Conservation (phyloP, 1,140 invertebrate genomes). For the Micrasema longulum region DNA sequence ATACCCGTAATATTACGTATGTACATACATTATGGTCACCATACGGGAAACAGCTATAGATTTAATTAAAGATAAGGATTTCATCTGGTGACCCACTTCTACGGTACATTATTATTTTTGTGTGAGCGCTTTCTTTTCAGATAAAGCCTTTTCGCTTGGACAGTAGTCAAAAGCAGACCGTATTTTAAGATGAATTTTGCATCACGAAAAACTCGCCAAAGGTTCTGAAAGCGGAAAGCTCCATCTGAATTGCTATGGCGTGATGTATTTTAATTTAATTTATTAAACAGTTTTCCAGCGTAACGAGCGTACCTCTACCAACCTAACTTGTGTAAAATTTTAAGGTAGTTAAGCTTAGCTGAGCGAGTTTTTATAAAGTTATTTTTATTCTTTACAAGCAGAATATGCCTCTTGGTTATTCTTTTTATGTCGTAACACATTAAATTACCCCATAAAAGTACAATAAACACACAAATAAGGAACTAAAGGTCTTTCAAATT, state of each 20-base stretch:
- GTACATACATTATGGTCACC: too few relatives aligned
- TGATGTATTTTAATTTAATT: slow-evolving; percentile 36
- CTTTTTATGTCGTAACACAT: slow-evolving; percentile 22
- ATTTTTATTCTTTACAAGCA: slow-evolving; percentile 20
- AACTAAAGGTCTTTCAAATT: slow-evolving; percentile 16
- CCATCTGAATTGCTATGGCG: slow-evolving; percentile 26
- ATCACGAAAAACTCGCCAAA: too few relatives aligned
- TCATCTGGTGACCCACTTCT: slow-evolving; percentile 24
- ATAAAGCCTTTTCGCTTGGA: slow-evolving; percentile 4
- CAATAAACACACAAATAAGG: not conserved
- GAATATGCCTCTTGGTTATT: slow-evolving; percentile 6
- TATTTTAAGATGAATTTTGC: too few relatives aligned
- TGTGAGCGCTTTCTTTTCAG: too few relatives aligned
- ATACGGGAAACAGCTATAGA: not conserved
- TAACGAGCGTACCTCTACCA: slow-evolving; percentile 22
- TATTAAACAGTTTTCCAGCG: slow-evolving; percentile 32
- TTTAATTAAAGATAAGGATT: slow-evolving; percentile 29
- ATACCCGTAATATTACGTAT: too few relatives aligned
- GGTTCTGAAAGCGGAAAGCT: not conserved
- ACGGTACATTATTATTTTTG: not conserved
- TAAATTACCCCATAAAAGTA: slow-evolving; percentile 17
- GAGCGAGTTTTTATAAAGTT: slow-evolving; percentile 26
- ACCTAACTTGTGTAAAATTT: too few relatives aligned
- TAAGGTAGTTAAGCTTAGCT: slow-evolving; percentile 20
- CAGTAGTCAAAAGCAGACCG: slow-evolving; percentile 11